Evolutionary conservation across 2,113 vertebrate genomes (phyloP).

Genomic region (Erpornis zantholeuca): DNA sequence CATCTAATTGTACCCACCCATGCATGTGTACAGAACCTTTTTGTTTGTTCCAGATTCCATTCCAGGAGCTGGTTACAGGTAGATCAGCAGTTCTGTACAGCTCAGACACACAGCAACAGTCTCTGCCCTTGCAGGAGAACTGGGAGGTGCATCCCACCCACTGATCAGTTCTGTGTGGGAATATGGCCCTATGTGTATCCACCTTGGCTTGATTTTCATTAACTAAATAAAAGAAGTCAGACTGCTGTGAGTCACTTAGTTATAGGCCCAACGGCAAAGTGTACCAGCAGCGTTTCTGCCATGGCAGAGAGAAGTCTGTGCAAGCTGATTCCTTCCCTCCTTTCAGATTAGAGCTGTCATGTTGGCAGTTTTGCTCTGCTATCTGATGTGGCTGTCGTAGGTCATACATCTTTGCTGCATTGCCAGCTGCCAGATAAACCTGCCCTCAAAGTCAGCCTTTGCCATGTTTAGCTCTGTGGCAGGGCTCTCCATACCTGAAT

Average conservation of each 20-base stretch:
- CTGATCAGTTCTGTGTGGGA: background rate
- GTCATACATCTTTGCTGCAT: background rate
- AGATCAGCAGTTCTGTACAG: background rate
- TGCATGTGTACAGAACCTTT: background rate
- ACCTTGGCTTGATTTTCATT: background rate
- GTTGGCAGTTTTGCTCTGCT: background rate
- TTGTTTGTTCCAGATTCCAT: background rate
- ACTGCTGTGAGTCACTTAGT: background rate
- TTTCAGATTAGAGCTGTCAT: background rate
- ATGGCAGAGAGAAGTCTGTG: background rate
- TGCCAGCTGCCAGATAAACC: background rate
- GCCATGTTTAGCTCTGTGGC: background rate
- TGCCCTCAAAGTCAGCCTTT: background rate
- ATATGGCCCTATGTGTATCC: background rate
- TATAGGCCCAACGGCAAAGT: background rate
- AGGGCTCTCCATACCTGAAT: background rate
- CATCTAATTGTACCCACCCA: background rate
- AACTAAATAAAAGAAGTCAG: background rate
- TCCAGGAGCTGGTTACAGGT: background rate
- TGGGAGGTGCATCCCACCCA: background rate
- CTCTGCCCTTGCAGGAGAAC: background rate
- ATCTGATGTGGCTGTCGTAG: background rate
- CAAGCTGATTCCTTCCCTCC: background rate
- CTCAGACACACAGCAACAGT: background rate
- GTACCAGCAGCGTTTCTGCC: background rate